phyloP scores from a whole-genome alignment of 2,797 vertebrate species.

The Ceryle rudis region DNA sequence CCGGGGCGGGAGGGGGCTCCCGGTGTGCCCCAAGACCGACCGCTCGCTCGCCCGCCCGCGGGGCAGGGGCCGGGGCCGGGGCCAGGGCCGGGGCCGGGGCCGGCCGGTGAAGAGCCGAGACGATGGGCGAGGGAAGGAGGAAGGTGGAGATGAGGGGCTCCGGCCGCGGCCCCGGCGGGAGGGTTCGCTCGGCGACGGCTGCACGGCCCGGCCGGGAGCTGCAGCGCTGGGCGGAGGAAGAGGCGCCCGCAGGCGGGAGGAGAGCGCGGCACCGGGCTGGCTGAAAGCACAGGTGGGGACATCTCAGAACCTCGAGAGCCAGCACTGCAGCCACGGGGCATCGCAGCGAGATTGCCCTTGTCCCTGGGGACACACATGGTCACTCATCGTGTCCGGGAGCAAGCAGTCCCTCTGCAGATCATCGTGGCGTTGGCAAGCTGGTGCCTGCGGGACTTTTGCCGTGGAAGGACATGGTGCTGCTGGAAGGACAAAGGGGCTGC shows the following conservation, averaged over 20 bases:
- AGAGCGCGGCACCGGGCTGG: too few relatives aligned
- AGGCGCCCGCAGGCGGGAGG: too few relatives aligned
- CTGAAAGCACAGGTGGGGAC: neutral
- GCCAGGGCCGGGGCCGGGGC: too few relatives aligned
- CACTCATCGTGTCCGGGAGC: fast-evolving
- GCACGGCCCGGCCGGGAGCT: neutral
- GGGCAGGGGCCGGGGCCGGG: too few relatives aligned
- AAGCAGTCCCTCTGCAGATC: neutral
- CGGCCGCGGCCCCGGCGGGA: neutral
- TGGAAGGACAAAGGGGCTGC: neutral
- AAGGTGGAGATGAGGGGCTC: neutral
- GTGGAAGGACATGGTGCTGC: fast-evolving
- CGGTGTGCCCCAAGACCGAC: neutral
- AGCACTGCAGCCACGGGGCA: neutral
- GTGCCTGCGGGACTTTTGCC: neutral
- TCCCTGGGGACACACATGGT: fast-evolving
- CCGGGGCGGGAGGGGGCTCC: neutral
- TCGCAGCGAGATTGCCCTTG: neutral
- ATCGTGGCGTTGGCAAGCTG: fast-evolving
- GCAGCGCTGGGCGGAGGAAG: neutral
- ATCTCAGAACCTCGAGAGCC: neutral
- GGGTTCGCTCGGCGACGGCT: neutral
- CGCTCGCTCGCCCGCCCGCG: too few relatives aligned
- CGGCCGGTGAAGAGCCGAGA: neutral
- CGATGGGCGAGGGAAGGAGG: neutral